Evolutionary conservation across 1,140 invertebrate species (phyloP).

Genomic region (Leptoteleia sp.): DNA sequence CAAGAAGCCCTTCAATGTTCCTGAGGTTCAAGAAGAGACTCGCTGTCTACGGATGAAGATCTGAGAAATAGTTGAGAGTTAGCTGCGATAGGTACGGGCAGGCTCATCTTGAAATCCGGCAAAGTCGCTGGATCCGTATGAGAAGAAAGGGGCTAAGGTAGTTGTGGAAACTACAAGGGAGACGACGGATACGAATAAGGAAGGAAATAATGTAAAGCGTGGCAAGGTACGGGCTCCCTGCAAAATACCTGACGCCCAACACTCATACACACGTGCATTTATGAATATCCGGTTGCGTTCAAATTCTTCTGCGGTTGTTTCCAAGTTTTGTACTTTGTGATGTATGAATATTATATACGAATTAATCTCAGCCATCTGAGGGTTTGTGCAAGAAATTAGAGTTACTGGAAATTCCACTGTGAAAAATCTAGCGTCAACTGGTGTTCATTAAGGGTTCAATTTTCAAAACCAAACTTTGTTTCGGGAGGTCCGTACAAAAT

Average conservation of each 20-base stretch:
- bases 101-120: conserved; percentile 60
- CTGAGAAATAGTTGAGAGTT: conserved; percentile 79
- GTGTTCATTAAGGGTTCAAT: too few species aligned
- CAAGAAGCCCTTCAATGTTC: conserved; percentile 68
- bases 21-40: conserved; percentile 62
- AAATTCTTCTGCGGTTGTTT: conserved; percentile 57
- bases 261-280: conserved; percentile 54
- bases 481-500: too few species aligned
- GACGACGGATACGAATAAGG: conserved; percentile 52
- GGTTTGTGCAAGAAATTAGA: too few species aligned
- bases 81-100: conserved; percentile 61
- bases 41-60: conserved; percentile 71
- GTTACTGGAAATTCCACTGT: too few species aligned
- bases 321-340: conserved; percentile 62
- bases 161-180: conserved; percentile 59
- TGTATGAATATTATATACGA: conserved; percentile 54
- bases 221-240: conserved; percentile 21
- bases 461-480: too few species aligned
- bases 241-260: conserved; percentile 55
- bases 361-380: conserved; percentile 5
- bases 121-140: conserved; percentile 60
- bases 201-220: conserved; percentile 59
- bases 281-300: conserved; percentile 48
- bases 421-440: too few species aligned
- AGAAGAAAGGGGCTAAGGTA: conserved; percentile 57